Conservation (phyloP, 1,140 invertebrate genomes). For the Pemphigus obesinymphae region DNA sequence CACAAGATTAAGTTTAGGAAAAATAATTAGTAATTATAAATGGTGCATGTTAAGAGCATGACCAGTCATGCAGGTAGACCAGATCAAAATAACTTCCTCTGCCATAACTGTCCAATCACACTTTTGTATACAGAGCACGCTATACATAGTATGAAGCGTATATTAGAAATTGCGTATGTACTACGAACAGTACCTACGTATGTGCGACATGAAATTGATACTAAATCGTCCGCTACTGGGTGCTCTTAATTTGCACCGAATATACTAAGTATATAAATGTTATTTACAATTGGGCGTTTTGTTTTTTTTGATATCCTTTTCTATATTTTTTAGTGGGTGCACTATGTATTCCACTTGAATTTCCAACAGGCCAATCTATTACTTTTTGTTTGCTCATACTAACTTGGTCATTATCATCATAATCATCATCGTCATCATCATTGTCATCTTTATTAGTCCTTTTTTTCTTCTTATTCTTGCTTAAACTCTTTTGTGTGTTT, state of each 20-base stretch:
- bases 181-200: too few species aligned
- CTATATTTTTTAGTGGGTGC: neutral
- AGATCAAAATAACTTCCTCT: too few species aligned
- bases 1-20: neutral
- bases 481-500: neutral
- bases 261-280: neutral
- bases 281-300: conserved; percentile 9
- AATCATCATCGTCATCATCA: neutral
- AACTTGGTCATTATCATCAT: neutral
- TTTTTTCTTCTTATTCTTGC: neutral
- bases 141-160: too few species aligned
- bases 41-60: too few species aligned
- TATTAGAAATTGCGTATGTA: too few species aligned
- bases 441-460: neutral
- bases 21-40: too few species aligned
- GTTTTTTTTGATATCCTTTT: conserved; percentile 17
- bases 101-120: too few species aligned
- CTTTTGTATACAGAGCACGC: too few species aligned
- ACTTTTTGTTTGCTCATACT: conserved; percentile 19
- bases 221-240: too few species aligned
- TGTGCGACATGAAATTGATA: too few species aligned
- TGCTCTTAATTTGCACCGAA: too few species aligned
- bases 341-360: neutral
- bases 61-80: too few species aligned
- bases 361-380: conserved; percentile 12